Evolutionary conservation across 92 coral and sea anemone species (phyloP).

Genomic region (Virgularia gustaviana): DNA sequence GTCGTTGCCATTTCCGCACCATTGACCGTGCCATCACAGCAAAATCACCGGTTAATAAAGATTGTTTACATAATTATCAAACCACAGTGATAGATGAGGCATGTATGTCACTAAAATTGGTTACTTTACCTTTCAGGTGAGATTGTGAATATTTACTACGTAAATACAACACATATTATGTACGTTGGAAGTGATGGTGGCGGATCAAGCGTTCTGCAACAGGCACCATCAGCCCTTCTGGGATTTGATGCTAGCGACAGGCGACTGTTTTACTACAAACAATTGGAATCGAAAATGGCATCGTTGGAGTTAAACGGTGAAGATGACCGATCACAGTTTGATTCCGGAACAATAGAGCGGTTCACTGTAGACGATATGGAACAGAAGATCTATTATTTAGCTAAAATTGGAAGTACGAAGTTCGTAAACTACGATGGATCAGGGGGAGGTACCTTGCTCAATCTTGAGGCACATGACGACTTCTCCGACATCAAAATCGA

Average conservation of each 20-base stretch:
- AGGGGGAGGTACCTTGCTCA: not conserved
- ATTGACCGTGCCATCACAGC: no score
- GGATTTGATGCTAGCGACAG: constrained; percentile 22
- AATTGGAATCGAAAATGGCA: not conserved
- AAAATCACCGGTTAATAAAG: no score
- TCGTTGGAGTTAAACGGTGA: constrained; percentile 18
- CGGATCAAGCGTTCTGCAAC: not conserved
- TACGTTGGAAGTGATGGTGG: constrained; percentile 19
- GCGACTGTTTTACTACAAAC: constrained; percentile 1
- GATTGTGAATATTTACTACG: not conserved
- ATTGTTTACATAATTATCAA: not conserved
- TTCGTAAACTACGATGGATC: constrained; percentile 9
- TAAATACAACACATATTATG: constrained; percentile 29
- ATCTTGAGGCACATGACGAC: not conserved
- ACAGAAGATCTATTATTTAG: constrained; percentile 18
- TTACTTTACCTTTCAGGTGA: not conserved
- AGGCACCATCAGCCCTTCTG: not conserved
- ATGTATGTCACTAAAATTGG: not conserved
- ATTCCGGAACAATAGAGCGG: not conserved
- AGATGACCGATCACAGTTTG: not conserved
- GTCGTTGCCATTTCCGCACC: no score
- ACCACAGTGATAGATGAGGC: not conserved
- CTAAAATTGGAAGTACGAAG: not conserved
- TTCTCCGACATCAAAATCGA: constrained; percentile 27
- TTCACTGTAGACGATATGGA: constrained; percentile 22